phyloP scores from a whole-genome alignment of 2,113 vertebrate species.

The Coregonus clupeaformis region DNA sequence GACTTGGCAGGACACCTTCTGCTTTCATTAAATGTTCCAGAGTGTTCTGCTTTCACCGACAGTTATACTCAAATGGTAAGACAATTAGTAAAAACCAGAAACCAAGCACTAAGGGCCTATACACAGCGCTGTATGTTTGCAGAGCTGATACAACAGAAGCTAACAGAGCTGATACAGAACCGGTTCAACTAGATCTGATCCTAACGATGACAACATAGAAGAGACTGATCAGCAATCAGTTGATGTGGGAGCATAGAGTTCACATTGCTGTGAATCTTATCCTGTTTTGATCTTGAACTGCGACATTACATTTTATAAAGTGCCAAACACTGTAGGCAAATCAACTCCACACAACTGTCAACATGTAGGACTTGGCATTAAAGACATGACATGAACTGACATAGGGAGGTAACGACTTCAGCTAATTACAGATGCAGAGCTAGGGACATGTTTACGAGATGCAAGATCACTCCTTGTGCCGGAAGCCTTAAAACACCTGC shows the following conservation, averaged over 20 bases:
- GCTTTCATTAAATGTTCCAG: conserved; percentile 9
- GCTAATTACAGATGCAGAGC: conserved; percentile 64
- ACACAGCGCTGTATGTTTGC: neutral
- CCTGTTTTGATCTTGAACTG: conserved; percentile 30
- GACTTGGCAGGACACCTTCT: neutral
- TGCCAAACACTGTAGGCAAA: conserved; percentile 39
- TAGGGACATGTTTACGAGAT: conserved; percentile 51
- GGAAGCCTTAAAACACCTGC: conserved; percentile 43
- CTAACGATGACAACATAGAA: neutral
- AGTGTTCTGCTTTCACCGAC: neutral
- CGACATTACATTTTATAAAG: conserved; percentile 50
- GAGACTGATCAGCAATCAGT: neutral
- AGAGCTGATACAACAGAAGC: neutral
- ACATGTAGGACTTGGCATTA: conserved; percentile 36
- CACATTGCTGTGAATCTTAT: neutral
- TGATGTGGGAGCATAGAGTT: neutral
- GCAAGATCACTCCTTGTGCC: conserved; percentile 45
- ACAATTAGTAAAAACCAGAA: neutral
- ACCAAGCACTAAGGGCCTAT: neutral
- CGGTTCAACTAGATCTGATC: neutral
- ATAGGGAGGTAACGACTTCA: conserved; percentile 64
- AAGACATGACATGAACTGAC: conserved; percentile 44
- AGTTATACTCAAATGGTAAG: neutral
- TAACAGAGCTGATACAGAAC: neutral
- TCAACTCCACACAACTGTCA: conserved; percentile 43